phyloP scores from a whole-genome alignment of 1,140 invertebrate species.

The Drosophila ambigua region DNA sequence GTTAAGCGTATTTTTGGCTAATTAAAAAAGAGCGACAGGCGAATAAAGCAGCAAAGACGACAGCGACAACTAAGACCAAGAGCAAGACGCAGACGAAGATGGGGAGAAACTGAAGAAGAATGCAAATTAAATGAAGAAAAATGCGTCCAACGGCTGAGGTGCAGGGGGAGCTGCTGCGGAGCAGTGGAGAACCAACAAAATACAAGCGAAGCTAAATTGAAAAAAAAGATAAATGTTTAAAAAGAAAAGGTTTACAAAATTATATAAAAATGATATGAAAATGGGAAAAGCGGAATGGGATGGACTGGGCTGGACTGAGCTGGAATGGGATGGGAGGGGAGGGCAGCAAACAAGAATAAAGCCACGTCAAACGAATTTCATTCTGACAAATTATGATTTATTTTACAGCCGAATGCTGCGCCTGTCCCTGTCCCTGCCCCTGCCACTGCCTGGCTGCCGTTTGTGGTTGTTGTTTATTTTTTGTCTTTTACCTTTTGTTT shows the following conservation, averaged over 20 bases:
- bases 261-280: slow-evolving; percentile 36
- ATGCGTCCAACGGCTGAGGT: slow-evolving; percentile 24
- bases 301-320: too few relatives aligned
- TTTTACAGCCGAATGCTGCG: slow-evolving; percentile 41
- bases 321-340: too few relatives aligned
- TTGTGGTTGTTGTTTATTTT: slow-evolving; percentile 23
- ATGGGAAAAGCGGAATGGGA: slow-evolving; percentile 27
- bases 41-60: slow-evolving; percentile 25
- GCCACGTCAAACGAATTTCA: slow-evolving; percentile 51
- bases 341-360: slow-evolving; percentile 31
- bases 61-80: neutral
- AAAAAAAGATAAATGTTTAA: slow-evolving; percentile 18
- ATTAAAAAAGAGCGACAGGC: slow-evolving; percentile 73
- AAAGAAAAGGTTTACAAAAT: slow-evolving; percentile 5
- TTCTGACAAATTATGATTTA: slow-evolving; percentile 80
- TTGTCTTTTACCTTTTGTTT: slow-evolving; percentile 2
- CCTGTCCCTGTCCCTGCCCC: slow-evolving; percentile 17
- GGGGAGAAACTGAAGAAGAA: slow-evolving; percentile 48
- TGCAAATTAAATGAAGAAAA: slow-evolving; percentile 78
- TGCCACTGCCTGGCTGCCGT: slow-evolving; percentile 16
- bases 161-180: slow-evolving; percentile 4
- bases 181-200: slow-evolving; percentile 1
- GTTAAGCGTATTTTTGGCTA: slow-evolving; percentile 77
- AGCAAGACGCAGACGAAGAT: neutral
- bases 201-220: slow-evolving; percentile 64